Percentiles rank a stretch among this genome's conserved stretches.
phyloP scores from a whole-genome alignment of 2,797 vertebrate species.

The Lepilemur septentrionalis region DNA sequence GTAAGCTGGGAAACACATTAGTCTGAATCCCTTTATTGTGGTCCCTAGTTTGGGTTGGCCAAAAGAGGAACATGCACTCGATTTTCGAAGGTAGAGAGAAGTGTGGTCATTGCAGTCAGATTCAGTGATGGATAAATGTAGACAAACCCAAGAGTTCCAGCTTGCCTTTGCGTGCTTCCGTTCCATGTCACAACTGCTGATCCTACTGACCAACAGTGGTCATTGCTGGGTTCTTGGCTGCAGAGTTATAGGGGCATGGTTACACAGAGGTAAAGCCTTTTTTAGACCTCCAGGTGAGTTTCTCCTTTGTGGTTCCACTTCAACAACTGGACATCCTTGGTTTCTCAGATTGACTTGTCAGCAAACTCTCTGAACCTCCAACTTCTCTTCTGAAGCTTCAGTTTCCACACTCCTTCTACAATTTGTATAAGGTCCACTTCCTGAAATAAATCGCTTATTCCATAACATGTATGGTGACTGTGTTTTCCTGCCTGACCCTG shows the following conservation, averaged over 20 bases:
- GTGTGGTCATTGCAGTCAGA: neutral
- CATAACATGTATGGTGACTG: fast-evolving
- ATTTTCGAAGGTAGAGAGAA: neutral
- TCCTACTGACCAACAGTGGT: neutral
- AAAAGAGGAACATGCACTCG: neutral
- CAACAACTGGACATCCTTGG: neutral
- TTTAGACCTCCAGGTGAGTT: neutral
- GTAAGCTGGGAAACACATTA: neutral
- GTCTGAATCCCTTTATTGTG: neutral
- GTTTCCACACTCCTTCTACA: neutral
- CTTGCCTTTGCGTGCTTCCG: neutral
- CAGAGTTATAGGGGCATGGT: neutral
- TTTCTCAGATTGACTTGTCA: neutral
- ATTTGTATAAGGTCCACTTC: neutral
- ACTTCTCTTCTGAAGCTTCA: neutral
- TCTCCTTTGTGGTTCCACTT: neutral
- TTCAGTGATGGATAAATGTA: neutral
- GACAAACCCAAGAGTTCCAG: neutral
- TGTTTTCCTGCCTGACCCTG: neutral
- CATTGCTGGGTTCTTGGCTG: neutral
- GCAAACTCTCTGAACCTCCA: neutral
- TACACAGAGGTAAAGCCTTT: neutral
- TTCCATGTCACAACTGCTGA: neutral
- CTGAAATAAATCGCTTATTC: neutral
- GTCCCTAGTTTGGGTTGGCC: neutral